Percentiles rank a stretch among this genome's conserved stretches.
Conservation (phyloP, 2,113 vertebrate species). For the Chrysochloris asiatica region DNA sequence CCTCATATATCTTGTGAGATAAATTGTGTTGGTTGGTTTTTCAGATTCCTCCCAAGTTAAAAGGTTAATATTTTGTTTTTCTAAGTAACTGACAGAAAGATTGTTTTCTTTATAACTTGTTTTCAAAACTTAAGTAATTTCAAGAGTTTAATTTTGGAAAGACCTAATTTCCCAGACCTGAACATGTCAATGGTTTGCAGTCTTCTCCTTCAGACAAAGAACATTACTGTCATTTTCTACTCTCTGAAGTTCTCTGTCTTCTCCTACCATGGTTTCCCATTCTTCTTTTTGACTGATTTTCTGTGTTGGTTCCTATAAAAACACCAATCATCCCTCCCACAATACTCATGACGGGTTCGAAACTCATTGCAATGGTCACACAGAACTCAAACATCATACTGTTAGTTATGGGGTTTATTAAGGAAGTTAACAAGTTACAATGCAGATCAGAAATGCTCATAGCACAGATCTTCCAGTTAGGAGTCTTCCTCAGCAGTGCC, state of each 20-base stretch:
- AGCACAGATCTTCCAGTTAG: no score
- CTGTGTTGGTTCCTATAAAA: not conserved
- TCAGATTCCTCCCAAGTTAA: not conserved
- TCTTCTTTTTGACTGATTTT: not conserved
- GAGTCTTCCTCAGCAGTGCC: no score
- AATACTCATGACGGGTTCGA: no score
- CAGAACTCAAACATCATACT: no score
- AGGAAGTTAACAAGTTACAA: no score
- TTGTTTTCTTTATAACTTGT: slow-evolving; percentile 20
- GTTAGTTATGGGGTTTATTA: no score
- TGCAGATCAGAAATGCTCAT: no score
- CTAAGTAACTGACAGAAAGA: slow-evolving; percentile 27
- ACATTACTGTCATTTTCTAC: not conserved
- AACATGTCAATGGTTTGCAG: not conserved
- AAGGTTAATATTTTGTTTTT: slow-evolving; percentile 52
- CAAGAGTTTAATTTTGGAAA: slow-evolving; percentile 13
- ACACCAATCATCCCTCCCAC: no score
- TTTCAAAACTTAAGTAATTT: slow-evolving; percentile 50
- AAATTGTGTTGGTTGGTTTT: not conserved
- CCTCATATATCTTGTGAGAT: not conserved
- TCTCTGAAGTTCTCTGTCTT: not conserved
- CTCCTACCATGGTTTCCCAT: not conserved
- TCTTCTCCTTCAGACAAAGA: not conserved
- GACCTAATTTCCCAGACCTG: not conserved
- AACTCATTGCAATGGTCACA: no score